Evolutionary conservation across 2,113 vertebrate species (phyloP), one percentile per base, ranked within the genome.

Genomic region (Aptenodytes forsteri): DNA sequence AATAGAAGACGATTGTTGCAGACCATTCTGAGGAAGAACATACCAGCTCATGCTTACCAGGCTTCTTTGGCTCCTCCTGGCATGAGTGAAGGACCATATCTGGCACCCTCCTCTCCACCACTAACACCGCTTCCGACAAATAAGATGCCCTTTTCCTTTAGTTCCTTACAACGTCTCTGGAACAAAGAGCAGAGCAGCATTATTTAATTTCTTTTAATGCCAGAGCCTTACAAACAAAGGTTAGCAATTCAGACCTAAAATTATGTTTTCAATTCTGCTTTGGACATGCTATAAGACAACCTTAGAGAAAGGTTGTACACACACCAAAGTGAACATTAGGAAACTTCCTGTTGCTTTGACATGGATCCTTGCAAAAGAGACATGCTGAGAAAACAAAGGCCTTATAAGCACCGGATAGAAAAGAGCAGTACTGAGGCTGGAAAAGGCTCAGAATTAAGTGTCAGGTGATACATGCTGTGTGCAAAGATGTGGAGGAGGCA

Each of bases 111-210:
- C 95, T 99, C 99, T 67, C 99, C 99, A 8, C 99, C 99, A 20
- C 99, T 99, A 11, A 99, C 99, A 17, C 99, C 99, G 0, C 99
- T 99, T 19, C 99, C 99, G 2, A 99, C 99, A 97, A 99, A 99
- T 70, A 99, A 96, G 95, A 99, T 97, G 21, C 98, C 98, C 91
- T 99, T 99, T 88, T 98, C 98, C 90, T 97, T 98, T 40, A 99
- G 98, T 30, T 98, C 99, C 89, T 94, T 98, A 95, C 99, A 99
- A 13, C 99, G 98, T 50, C 99, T 99, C 99, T 99, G 95, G 76
- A 71, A 80, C 59, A 96, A 47, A 97, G 49, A 97, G 49, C 61
- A 96, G 66, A 97, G 75, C n/a, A 92, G 61, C 30, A 40, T 58
- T n/a, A 36, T 19, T 71, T 46, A 5, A 44, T 49, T 70, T 69